Base-by-base conservation (phyloP, 2,797 vertebrate species). In the Aratinga solstitialis region DNA sequence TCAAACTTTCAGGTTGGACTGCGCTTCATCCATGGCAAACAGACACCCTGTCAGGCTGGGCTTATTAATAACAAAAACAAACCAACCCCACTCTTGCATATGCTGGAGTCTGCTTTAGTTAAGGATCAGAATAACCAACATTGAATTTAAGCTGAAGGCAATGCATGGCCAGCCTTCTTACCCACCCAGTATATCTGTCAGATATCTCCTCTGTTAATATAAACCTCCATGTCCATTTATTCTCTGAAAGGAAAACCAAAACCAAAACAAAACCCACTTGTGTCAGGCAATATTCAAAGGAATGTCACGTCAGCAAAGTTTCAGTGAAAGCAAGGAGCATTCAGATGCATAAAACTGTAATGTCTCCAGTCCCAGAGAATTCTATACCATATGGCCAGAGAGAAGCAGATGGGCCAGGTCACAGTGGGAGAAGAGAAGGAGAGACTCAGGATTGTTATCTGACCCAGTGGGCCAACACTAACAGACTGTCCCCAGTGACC, bases 361-460 rank as follows among this genome's bases (percentile, higher is more conserved):
- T 90, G 95, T 94, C 91, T 92, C 79, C 73, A 84, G 75, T 91
- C 68, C 74, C 63, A 87, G 81, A 77, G 78, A 91, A 69, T 94
- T 97, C 89, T 95, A 91, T 90, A 96, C 77, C 95, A 97, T 96
- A 96, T 98, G 97, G 95, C 95, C 84, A 90, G 72, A 92, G 84
- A 90, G 95, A 92, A 98, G 97, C 98, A 98, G 98, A 98, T 98
- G 98, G 98, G 96, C 94, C n/a, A 38, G 97, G 97, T 98, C 97
- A 97, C 95, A 94, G 97, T 16, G 1, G 92, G 90, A 86, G 90
- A 95, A 88, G 81, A 93, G 83, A 78, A 47, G 68, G 67, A 95
- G 92, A 95, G 90, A n/a, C 56, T 88, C 3, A 11, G 94, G 66
- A 93, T 95, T 97, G 95, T 97, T 95, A 88, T 95, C 63, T 89